Percentiles rank a stretch among this genome's conserved stretches.
Conservation (phyloP, 2,888 invertebrate genomes). For the Agrotis segetum region DNA sequence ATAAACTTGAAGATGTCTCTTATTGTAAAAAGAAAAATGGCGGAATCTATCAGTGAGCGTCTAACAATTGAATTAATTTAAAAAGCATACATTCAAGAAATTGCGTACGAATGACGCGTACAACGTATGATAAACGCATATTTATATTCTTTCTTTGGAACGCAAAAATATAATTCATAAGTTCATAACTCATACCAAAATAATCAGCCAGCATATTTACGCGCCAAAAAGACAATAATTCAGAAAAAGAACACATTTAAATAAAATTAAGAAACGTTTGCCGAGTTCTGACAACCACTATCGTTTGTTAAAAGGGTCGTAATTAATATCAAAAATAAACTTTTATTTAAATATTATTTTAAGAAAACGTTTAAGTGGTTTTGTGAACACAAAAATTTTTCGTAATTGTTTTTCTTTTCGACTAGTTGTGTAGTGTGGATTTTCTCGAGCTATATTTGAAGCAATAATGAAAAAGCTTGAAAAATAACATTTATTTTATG, state of each 20-base stretch:
- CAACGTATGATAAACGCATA: slow-evolving; percentile 7
- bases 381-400: slow-evolving; percentile 45
- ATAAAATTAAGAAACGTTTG: slow-evolving; percentile 53
- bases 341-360: slow-evolving; percentile 53
- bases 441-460: slow-evolving; percentile 21
- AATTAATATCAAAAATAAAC: slow-evolving; percentile 72
- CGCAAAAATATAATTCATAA: slow-evolving; percentile 50
- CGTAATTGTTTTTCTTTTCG: slow-evolving; percentile 20
- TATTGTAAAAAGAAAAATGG: no score
- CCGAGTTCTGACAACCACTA: slow-evolving; percentile 63
- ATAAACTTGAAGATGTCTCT: no score
- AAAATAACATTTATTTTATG: no score
- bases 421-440: slow-evolving; percentile 17
- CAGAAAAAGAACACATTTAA: slow-evolving; percentile 38
- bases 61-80: not conserved
- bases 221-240: slow-evolving; percentile 60
- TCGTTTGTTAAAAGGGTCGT: slow-evolving; percentile 69
- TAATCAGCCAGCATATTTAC: slow-evolving; percentile 43
- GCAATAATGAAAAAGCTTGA: not conserved
- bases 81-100: not conserved
- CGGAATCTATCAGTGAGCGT: no score
- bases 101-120: not conserved
- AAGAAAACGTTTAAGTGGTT: slow-evolving; percentile 46
- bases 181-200: slow-evolving; percentile 34
- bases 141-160: slow-evolving; percentile 8